Percentiles rank a stretch among this genome's conserved stretches.
These are phyloP conservation scores for Heliconius charithonia DNA, from an alignment of 2,888 invertebrate genomes.

Conservation along the genomic window DNA sequence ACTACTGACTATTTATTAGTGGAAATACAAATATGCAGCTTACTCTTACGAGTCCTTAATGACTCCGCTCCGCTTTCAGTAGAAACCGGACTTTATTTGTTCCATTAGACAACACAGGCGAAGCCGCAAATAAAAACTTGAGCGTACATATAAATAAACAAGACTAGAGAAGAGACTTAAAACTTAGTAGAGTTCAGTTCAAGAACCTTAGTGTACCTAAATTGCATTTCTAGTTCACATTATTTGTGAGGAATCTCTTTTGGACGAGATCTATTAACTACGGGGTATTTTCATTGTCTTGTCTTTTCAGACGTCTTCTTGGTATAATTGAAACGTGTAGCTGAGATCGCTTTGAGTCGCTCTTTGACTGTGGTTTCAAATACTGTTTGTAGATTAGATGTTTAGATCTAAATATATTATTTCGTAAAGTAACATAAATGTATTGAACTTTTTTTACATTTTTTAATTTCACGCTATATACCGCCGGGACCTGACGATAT, in stretches of 20 bases:
- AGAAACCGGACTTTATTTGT: not conserved
- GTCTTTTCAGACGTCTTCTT: not conserved
- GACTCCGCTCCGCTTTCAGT: not conserved
- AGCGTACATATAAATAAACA: not conserved
- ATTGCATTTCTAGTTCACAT: constrained; percentile 21
- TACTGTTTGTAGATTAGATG: not conserved
- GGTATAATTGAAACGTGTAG: not conserved
- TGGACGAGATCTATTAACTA: not conserved
- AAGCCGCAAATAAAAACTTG: not conserved
- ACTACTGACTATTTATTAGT: no score
- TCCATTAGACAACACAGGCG: not conserved
- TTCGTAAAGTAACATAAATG: no score
- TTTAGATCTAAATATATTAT: no score
- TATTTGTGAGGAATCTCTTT: constrained; percentile 15
- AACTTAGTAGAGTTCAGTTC: constrained; percentile 1
- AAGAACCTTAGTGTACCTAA: not conserved
- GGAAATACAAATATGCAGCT: no score
- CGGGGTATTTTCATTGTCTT: constrained; percentile 15
- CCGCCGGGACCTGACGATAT: no score
- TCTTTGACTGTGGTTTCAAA: not conserved
- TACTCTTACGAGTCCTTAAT: no score
- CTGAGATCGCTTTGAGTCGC: not conserved
- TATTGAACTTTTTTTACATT: no score
- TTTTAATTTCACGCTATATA: no score
- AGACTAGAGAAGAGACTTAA: no score